Percentiles rank a stretch among this genome's conserved stretches.
Evolutionary conservation across 2,888 invertebrate genomes (phyloP).

Genomic region (Aquatica leii): DNA sequence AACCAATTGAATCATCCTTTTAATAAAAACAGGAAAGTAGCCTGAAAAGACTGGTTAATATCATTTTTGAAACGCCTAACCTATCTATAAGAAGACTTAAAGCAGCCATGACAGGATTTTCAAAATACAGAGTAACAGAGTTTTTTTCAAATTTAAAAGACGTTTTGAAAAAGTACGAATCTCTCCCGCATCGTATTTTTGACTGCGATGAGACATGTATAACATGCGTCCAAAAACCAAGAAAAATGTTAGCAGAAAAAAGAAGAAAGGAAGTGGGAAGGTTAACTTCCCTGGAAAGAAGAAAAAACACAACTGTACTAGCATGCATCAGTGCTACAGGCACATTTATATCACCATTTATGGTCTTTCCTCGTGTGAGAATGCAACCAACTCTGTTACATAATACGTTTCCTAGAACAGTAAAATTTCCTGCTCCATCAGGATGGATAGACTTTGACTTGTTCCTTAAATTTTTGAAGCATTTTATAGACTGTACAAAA

Average conservation of each 20-base stretch:
- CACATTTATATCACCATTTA: constrained; percentile 6
- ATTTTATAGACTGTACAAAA: constrained; percentile 7
- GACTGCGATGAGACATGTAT: background rate
- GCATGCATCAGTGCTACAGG: background rate
- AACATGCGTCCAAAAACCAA: background rate
- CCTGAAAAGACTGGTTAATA: background rate
- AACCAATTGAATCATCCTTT: background rate
- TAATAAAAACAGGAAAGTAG: background rate
- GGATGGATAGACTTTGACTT: constrained; percentile 13
- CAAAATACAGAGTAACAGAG: background rate
- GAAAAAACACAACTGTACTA: background rate
- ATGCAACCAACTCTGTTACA: background rate
- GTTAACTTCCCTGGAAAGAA: background rate
- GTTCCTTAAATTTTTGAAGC: background rate
- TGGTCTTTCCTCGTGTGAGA: background rate
- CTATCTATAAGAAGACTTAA: background rate
- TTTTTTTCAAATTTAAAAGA: constrained; percentile 4
- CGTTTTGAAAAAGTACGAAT: background rate
- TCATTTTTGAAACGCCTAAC: background rate
- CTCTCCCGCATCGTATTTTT: background rate
- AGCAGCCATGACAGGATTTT: background rate
- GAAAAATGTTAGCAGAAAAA: constrained; percentile 1
- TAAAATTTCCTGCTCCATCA: background rate
- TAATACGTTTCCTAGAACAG: background rate
- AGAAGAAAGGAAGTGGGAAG: constrained; percentile 3